These are phyloP conservation scores for Galleria mellonella DNA, from an alignment of 1,140 invertebrate genomes.

Conservation along the genomic window DNA sequence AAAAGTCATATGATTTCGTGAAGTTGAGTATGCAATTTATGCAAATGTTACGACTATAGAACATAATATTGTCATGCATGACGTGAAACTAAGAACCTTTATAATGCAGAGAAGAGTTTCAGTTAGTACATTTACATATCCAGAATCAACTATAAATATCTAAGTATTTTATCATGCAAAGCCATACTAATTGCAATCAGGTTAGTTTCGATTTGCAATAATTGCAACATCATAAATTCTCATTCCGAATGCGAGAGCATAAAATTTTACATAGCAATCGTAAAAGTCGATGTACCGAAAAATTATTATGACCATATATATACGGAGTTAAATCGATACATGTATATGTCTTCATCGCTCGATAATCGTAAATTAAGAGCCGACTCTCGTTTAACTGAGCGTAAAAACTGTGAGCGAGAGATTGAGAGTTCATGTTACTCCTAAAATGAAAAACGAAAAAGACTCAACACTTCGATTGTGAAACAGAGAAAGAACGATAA, in stretches of 20 bases:
- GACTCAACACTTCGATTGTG: constrained; percentile 25
- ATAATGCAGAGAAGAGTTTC: constrained; percentile 8
- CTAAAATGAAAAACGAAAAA: constrained; percentile 55
- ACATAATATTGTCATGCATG: too few species aligned
- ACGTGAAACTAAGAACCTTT: constrained; percentile 1
- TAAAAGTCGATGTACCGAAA: constrained; percentile 56
- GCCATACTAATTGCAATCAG: background rate
- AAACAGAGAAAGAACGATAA: constrained; percentile 42
- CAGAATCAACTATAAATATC: too few species aligned
- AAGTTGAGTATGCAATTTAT: too few species aligned
- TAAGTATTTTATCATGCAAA: too few species aligned
- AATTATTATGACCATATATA: constrained; percentile 43
- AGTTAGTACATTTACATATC: too few species aligned
- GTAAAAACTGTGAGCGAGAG: constrained; percentile 66
- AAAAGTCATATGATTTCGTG: too few species aligned
- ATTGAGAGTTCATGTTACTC: constrained; percentile 70
- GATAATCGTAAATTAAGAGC: constrained; percentile 68
- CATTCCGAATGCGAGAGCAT: constrained; percentile 36
- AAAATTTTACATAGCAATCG: constrained; percentile 35
- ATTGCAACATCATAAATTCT: constrained; percentile 37
- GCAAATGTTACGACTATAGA: too few species aligned
- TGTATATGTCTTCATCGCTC: constrained; percentile 53
- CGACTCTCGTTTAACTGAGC: constrained; percentile 60
- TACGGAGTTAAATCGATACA: constrained; percentile 27
- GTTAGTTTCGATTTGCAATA: constrained; percentile 28